Base-by-base conservation (phyloP, 1,140 invertebrate species). In the Euura saliciscinereae region DNA sequence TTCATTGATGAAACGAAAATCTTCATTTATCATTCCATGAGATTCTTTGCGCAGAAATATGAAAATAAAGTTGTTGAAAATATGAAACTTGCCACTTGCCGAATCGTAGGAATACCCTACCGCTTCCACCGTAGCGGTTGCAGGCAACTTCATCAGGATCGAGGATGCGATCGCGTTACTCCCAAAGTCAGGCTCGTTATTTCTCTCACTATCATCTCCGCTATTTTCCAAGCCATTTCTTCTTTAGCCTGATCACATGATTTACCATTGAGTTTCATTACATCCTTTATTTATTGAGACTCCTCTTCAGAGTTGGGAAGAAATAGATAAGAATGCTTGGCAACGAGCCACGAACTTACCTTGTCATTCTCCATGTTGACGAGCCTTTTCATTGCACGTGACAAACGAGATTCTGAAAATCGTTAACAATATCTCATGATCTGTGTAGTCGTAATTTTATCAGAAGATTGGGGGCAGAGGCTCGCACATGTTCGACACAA, bases 121-220 rank as follows among this genome's bases (percentile, higher is more conserved):
- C 28, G 28, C 28, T 28, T 28, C 28, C 28, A 28, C 28, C 28
- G 28, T 28, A 28, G 28, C 28, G 28, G 28, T 28, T 28, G 28
- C 28, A 28, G 28, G 28, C 28, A 0, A 28, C 28, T 28, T 28
- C 13, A 7, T 86, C 81, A 87, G 13, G 84, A 83, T 71, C 83
- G 79, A 79, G 80, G 78, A 75, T 83, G 78, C 3, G 82, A 75
- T 67, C 28, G 28, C 1, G 28, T 28, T 28, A 28, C 28, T 28
- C 28, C 28, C 28, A 28, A 28, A 43, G 96, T 97, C 73, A 97
- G 89, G 82, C 91, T 94, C 44, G 95, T 97, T 45, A 98, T 94
- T 88, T 97, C 96, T 86, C 94, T 95, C 45, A 98, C 92, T 80
- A 98, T 97, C 95, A 97, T 97, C 86, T 97, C 95, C 28, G 97